Evolutionary conservation across 2,888 invertebrate genomes (phyloP).

Genomic region (Drosophila mulleri): DNA sequence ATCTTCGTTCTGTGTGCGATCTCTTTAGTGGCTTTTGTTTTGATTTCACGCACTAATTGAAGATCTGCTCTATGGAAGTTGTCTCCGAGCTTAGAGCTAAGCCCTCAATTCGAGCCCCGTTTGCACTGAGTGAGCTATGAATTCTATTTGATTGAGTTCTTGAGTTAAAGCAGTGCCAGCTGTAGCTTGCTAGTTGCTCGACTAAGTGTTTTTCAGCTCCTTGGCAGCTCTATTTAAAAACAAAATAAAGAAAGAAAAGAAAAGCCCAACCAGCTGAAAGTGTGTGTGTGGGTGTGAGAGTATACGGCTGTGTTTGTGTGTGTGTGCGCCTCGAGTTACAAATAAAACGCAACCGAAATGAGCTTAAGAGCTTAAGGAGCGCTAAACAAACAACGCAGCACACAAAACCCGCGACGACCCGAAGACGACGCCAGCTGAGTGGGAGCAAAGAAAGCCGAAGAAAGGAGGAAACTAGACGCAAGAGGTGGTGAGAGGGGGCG

Average conservation of each 20-base stretch:
- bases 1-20: no score
- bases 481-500: not conserved
- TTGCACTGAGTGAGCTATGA: conserved; percentile 5
- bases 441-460: not conserved
- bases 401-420: conserved; percentile 72
- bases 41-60: conserved; percentile 10
- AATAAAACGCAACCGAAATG: conserved; percentile 79
- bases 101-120: conserved; percentile 1
- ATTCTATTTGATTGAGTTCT: conserved; percentile 26
- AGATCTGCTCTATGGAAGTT: conserved; percentile 1
- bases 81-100: not conserved
- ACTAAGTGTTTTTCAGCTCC: conserved; percentile 73
- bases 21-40: not conserved
- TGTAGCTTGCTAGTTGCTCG: conserved; percentile 59
- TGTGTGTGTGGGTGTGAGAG: conserved; percentile 20
- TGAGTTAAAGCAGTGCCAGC: conserved; percentile 31
- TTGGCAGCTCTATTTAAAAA: conserved; percentile 78
- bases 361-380: conserved; percentile 79
- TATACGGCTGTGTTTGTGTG: conserved; percentile 23
- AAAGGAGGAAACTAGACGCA: not conserved
- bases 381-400: conserved; percentile 77
- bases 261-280: conserved; percentile 34
- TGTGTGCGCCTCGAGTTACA: conserved; percentile 71
- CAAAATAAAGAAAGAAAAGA: not conserved
- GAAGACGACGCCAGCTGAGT: conserved; percentile 28